Evolutionary conservation across 2,797 vertebrate species (phyloP).

Genomic region (Anas bahamensis): DNA sequence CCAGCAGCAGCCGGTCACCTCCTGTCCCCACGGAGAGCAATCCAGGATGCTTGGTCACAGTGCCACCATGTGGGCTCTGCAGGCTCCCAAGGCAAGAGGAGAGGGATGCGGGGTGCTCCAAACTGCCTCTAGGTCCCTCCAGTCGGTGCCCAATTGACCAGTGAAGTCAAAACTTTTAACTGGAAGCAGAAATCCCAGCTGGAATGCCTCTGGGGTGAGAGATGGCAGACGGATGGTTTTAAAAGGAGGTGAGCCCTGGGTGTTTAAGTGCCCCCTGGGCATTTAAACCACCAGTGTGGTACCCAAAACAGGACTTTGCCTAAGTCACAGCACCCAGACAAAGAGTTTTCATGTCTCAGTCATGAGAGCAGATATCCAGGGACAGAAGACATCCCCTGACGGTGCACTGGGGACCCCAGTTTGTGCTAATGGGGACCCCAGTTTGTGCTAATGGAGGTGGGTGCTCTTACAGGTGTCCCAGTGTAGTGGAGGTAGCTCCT

Average conservation of each 20-base stretch:
- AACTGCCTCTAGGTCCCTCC: background rate
- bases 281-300: background rate
- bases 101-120: background rate
- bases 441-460: background rate
- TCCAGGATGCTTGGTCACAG: background rate
- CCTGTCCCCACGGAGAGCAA: background rate
- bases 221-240: background rate
- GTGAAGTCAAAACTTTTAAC: background rate
- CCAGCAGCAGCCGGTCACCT: background rate
- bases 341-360: background rate
- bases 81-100: background rate
- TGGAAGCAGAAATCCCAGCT: background rate
- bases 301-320: background rate
- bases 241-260: background rate
- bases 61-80: constrained; percentile 62
- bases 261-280: background rate
- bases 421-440: background rate
- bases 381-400: background rate
- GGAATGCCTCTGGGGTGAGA: background rate
- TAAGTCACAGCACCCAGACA: background rate
- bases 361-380: background rate
- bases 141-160: background rate
- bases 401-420: background rate
- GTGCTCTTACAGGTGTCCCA: background rate
- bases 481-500: background rate